phyloP scores from a whole-genome alignment of 2,113 vertebrate species.

The Ceyx margarethae region DNA sequence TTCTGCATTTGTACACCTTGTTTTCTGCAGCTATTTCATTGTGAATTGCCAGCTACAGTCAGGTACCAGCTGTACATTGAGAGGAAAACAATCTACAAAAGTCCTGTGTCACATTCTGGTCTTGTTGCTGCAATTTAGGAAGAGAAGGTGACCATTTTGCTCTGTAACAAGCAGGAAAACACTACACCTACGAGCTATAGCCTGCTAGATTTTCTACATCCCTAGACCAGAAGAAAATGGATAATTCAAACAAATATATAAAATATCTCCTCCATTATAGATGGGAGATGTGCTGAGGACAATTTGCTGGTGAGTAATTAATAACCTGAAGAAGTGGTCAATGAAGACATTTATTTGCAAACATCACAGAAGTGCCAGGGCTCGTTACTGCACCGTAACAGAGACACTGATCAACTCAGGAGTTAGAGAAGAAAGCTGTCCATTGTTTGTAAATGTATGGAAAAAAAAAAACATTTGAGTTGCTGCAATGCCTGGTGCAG shows the following conservation, averaged over 20 bases:
- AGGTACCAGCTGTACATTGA: neutral
- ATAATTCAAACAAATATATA: neutral
- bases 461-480: neutral
- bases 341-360: neutral
- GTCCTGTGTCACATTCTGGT: neutral
- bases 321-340: neutral
- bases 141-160: neutral
- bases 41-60: neutral
- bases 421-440: neutral
- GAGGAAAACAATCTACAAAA: neutral
- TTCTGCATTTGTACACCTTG: neutral
- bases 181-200: neutral
- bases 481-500: neutral
- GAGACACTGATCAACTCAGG: neutral
- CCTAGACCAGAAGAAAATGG: neutral
- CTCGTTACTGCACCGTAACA: neutral
- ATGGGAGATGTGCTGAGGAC: neutral
- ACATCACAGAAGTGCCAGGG: neutral
- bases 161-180: neutral
- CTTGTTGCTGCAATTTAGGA: neutral
- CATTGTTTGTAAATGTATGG: neutral
- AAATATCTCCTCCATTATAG: neutral
- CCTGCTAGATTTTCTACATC: neutral
- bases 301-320: neutral
- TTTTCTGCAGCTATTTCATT: neutral